Evolutionary conservation across 2,113 vertebrate species (phyloP).

Genomic region (Rynchops niger): DNA sequence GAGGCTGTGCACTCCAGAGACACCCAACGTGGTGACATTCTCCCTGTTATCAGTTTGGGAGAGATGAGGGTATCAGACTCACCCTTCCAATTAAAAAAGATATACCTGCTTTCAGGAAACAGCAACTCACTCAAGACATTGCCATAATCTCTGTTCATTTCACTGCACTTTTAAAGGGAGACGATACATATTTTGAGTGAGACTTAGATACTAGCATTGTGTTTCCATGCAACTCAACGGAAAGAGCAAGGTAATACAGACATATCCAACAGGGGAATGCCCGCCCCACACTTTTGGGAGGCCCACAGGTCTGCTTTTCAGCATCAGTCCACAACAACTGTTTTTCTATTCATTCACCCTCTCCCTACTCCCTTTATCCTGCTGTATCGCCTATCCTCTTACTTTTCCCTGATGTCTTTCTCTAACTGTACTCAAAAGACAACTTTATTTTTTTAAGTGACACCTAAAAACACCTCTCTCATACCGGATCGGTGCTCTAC

Average conservation of each 20-base stretch:
- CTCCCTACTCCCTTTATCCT: background rate
- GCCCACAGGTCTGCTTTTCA: background rate
- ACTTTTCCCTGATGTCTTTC: background rate
- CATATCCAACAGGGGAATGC: rapidly evolving
- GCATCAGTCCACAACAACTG: rapidly evolving
- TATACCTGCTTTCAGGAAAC: background rate
- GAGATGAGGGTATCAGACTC: background rate
- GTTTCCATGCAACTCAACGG: background rate
- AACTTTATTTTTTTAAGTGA: background rate
- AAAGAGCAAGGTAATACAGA: background rate
- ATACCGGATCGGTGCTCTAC: too few species aligned
- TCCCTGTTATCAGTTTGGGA: background rate
- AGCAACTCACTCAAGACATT: background rate
- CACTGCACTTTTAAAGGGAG: background rate
- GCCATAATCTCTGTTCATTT: background rate
- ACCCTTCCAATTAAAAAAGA: background rate
- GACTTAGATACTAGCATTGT: background rate
- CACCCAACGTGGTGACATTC: background rate
- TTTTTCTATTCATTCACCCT: background rate
- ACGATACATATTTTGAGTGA: background rate
- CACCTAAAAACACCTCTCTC: background rate
- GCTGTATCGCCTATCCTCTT: background rate
- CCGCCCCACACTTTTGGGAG: background rate
- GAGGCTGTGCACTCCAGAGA: background rate
- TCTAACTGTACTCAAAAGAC: background rate